A percentile compares a stretch with the other conserved stretches of the same genome.
Evolutionary conservation across 92 coral and sea anemone species (phyloP).

Genomic region (Actinostola sp.): DNA sequence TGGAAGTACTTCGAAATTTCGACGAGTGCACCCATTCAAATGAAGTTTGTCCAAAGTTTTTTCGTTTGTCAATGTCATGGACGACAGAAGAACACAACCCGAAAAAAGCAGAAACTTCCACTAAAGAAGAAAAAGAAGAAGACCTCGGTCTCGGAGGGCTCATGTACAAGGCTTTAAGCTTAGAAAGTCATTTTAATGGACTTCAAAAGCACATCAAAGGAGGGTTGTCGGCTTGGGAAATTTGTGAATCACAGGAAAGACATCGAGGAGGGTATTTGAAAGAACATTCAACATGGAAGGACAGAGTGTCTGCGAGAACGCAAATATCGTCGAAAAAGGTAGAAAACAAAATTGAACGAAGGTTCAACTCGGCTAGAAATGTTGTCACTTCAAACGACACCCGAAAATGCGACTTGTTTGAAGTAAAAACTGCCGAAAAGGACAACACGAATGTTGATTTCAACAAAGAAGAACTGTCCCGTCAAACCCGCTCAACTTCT

Average conservation of each 20-base stretch:
- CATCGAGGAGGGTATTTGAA: conserved; percentile 57
- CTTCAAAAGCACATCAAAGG: conserved; percentile 18
- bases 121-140: conserved; percentile 20
- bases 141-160: conserved; percentile 10
- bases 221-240: conserved; percentile 64
- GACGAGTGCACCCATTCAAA: conserved; percentile 4
- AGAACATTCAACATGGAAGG: conserved; percentile 12
- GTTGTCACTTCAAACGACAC: background rate
- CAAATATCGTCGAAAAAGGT: background rate
- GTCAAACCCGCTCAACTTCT: conserved; percentile 11
- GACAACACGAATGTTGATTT: background rate
- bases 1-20: conserved; percentile 45
- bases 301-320: background rate
- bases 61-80: conserved; percentile 9
- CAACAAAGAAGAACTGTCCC: background rate
- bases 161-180: conserved; percentile 42
- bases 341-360: background rate
- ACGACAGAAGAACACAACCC: background rate
- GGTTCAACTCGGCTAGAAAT: background rate
- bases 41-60: background rate
- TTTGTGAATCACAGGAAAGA: conserved; percentile 42
- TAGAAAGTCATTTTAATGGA: conserved; percentile 25
- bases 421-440: background rate
- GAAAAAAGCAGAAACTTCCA: background rate
- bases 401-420: conserved; percentile 17